These are phyloP conservation scores for Tachina grossa DNA, from an alignment of 2,888 invertebrate genomes.

Conservation along the genomic window DNA sequence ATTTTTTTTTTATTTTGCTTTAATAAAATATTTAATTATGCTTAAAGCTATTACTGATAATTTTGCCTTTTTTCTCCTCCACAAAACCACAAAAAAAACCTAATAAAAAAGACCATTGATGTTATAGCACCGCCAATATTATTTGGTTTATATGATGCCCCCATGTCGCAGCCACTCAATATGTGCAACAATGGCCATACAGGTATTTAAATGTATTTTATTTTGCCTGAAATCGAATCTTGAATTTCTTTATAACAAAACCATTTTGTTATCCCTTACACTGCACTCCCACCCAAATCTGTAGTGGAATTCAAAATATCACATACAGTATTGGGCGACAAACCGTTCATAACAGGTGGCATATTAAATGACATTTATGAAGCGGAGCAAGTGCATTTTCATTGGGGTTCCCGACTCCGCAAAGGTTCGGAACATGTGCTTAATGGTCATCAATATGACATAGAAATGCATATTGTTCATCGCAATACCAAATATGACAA, in stretches of 20 bases:
- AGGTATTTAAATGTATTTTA: slow-evolving; percentile 72
- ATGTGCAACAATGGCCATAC: slow-evolving; percentile 89
- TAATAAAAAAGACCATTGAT: slow-evolving; percentile 73
- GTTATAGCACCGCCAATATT: slow-evolving; percentile 84
- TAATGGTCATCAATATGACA: slow-evolving; percentile 83
- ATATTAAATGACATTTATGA: slow-evolving; percentile 75
- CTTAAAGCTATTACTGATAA: background rate
- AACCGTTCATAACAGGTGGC: slow-evolving; percentile 77
- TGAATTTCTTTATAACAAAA: slow-evolving; percentile 1
- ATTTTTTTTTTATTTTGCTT: no score
- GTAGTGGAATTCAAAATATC: slow-evolving; percentile 77
- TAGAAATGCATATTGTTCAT: slow-evolving; percentile 88
- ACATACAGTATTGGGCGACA: slow-evolving; percentile 73
- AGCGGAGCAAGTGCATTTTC: slow-evolving; percentile 84
- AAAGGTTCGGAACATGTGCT: slow-evolving; percentile 85
- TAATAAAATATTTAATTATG: background rate
- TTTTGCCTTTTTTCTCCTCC: slow-evolving; percentile 2
- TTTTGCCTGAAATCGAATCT: background rate
- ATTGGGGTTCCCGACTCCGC: slow-evolving; percentile 88
- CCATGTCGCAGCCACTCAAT: slow-evolving; percentile 85
- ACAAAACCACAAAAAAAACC: background rate
- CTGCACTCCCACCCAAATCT: background rate
- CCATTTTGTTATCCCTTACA: background rate
- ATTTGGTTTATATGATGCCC: slow-evolving; percentile 87
- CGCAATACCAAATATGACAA: slow-evolving; percentile 85